Evolutionary conservation across 2,888 invertebrate species (phyloP).

Genomic region (Lacanobia oleracea): DNA sequence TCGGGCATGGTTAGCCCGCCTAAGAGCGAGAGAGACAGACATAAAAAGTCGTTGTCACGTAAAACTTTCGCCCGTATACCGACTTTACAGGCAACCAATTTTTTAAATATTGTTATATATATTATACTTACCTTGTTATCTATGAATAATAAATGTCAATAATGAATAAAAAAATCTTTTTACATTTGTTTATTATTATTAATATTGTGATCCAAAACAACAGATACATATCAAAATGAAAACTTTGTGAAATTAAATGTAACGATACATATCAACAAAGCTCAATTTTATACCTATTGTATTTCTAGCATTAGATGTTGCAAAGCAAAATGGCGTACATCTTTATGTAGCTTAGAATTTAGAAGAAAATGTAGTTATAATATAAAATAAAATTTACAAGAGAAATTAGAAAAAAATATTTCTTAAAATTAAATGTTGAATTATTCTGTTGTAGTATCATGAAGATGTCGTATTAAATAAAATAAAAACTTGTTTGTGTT

Average conservation of each 20-base stretch:
- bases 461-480: conserved; percentile 41
- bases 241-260: conserved; percentile 76
- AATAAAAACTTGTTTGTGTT: conserved; percentile 6
- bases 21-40: too few species aligned
- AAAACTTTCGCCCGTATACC: too few species aligned
- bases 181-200: conserved; percentile 9
- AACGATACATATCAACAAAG: conserved; percentile 89
- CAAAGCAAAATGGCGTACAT: conserved; percentile 84
- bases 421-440: conserved; percentile 71
- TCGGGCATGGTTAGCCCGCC: too few species aligned
- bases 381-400: conserved; percentile 74
- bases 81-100: too few species aligned
- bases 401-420: conserved; percentile 68
- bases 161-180: neutral
- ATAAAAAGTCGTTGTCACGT: too few species aligned
- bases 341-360: conserved; percentile 85
- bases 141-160: neutral
- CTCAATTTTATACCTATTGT: conserved; percentile 90
- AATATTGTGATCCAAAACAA: conserved; percentile 54
- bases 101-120: neutral
- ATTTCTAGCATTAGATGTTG: conserved; percentile 88
- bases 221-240: conserved; percentile 66
- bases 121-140: neutral
- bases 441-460: conserved; percentile 64
- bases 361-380: conserved; percentile 72